Base-by-base conservation (phyloP, 2,888 invertebrate genomes). In the Cheiracanthium punctorium region DNA sequence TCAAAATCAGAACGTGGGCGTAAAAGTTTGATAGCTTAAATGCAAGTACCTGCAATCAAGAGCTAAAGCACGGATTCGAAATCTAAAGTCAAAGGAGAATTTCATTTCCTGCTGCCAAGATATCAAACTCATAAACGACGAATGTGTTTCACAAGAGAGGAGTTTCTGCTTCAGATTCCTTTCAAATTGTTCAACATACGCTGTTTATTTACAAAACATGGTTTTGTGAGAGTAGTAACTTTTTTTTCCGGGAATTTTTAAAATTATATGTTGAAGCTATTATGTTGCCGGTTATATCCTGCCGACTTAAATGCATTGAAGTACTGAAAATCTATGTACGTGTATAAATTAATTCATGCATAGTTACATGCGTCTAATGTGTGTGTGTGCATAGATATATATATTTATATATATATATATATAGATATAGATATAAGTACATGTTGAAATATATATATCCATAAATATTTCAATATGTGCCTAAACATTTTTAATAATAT, bases 91-190 rank as follows among this genome's bases (percentile, higher is more conserved):
- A 17, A 58, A 58, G 24, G 37, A 37, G 37, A 24, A 24, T 24
- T 58, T 58, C 58, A 58, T 58, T 58, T 58, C 58, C 58, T n/a
- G 58, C 24, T 58, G 58, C 58, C 58, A 24, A 58, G 48, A 48
- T 58, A 24, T 58, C 24, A 58, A 58, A 58, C 58, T 58, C 58
- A 58, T 24, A 58, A 58, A 58, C 24, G 58, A 24, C 58, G 24
- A 58, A 24, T 24, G 58, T 24, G 58, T 20, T 58, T 58, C 58
- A 58, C 24, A 58, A 24, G 24, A 58, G 58, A 20, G 17, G 1
- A 58, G 24, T 24, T 58, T 58, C 58, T 58, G 58, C 12, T 20
- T 17, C 4, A 24, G 24, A 58, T 20, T 58, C 58, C 17, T 24
- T 58, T 58, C 24, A 58, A 17, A 48, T 17, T 12, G 10, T 48